A percentile compares a stretch with the other conserved stretches of the same genome.
These are phyloP conservation scores for Chymomyza amoena DNA, from an alignment of 2,888 invertebrate genomes.

Conservation along the genomic window DNA sequence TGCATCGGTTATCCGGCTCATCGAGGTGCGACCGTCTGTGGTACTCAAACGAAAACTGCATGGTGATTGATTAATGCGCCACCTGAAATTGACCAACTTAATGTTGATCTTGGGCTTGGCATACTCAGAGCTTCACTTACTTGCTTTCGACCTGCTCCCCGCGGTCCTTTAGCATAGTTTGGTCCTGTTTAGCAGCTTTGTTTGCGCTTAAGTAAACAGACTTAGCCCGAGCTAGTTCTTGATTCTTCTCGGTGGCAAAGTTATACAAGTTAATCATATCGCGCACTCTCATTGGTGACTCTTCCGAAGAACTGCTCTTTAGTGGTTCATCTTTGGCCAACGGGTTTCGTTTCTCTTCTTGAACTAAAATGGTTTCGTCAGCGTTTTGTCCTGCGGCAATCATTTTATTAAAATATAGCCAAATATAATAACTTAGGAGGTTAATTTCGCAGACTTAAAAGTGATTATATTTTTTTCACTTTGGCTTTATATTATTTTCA, in stretches of 20 bases:
- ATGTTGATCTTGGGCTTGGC: background rate
- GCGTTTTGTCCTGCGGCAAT: background rate
- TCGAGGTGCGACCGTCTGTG: background rate
- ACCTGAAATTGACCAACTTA: background rate
- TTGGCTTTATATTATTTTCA: background rate
- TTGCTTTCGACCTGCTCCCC: conserved; percentile 37
- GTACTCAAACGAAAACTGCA: background rate
- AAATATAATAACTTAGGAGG: too few relatives aligned
- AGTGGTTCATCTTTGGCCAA: background rate
- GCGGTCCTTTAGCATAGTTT: background rate
- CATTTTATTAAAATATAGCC: background rate
- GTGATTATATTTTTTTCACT: background rate
- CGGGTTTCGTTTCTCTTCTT: too few relatives aligned
- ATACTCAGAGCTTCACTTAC: background rate
- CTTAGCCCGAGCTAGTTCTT: conserved; percentile 60
- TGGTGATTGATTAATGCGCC: background rate
- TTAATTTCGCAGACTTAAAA: too few relatives aligned
- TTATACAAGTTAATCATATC: conserved; percentile 76
- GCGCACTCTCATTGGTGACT: conserved; percentile 63
- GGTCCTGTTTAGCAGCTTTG: background rate
- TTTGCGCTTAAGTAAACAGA: conserved; percentile 62
- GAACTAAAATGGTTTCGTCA: background rate
- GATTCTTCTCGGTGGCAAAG: conserved; percentile 60
- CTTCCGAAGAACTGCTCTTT: conserved; percentile 14
- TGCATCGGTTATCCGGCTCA: background rate